Conservation (phyloP, 2,113 vertebrate genomes). For the Stigmatopora argus region DNA sequence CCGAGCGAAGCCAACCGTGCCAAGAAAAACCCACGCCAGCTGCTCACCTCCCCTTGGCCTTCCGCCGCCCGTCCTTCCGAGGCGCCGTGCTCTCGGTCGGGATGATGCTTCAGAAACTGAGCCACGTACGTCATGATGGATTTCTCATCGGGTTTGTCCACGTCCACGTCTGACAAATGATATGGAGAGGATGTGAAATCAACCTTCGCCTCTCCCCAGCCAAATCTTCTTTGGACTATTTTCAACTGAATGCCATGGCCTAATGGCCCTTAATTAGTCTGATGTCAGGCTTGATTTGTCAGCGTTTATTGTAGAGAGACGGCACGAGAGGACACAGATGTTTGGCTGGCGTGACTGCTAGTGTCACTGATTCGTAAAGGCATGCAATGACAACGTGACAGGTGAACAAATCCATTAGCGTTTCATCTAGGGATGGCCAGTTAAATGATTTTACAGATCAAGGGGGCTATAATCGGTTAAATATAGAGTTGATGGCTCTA, state of each 20-base stretch:
- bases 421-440: neutral
- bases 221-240: constrained; percentile 21
- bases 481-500: neutral
- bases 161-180: constrained; percentile 83
- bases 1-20: neutral
- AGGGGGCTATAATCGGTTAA: neutral
- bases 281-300: constrained; percentile 68
- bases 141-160: constrained; percentile 98
- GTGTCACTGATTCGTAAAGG: constrained; percentile 8
- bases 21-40: constrained; percentile 22
- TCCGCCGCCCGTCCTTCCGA: constrained; percentile 68
- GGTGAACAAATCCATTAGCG: neutral
- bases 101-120: constrained; percentile 91
- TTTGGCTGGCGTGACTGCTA: constrained; percentile 37
- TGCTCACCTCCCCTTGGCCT: constrained; percentile 73
- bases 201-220: constrained; percentile 22
- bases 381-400: neutral
- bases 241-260: constrained; percentile 31
- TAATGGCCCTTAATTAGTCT: constrained; percentile 64
- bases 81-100: constrained; percentile 68
- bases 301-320: constrained; percentile 58
- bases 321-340: constrained; percentile 65
- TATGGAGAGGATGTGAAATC: constrained; percentile 18
- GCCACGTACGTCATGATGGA: constrained; percentile 97
- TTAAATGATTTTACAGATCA: neutral